Base-by-base conservation (phyloP, 2,113 vertebrate species). In the Bufo gargarizans region DNA sequence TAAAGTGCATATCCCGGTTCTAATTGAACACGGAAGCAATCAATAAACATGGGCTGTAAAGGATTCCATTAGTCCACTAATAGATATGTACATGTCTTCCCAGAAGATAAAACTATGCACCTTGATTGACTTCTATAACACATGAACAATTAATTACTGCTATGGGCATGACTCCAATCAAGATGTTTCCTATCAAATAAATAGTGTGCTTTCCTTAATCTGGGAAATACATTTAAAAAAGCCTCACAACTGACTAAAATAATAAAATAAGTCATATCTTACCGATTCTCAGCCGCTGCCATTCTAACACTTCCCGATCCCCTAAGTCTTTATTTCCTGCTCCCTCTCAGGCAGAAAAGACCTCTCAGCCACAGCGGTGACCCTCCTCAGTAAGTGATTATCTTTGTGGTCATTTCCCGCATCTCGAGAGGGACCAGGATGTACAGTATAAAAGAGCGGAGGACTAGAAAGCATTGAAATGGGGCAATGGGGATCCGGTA, bases 401-500 rank as follows among this genome's bases (percentile, higher is more conserved):
- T 33, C 33, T 33, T 33, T 33, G 33, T 33, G 33, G 33, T 33
- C 33, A 33, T 33, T 33, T 33, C 33, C 33, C 1, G 33, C 33
- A 33, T 33, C 33, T 33, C 33, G 33, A 33, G 33, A 33, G 33
- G 33, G 33, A 33, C 33, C 33, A 33, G 33, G 33, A 33, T 33
- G 33, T 33, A 33, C 33, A 33, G 33, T 33, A 33, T 33, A 33
- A 33, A 33, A 33, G 33, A 33, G 1, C 33, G 1, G 33, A 33
- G 33, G 33, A 33, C 33, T 33, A 33, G 33, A 72, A 84, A 88
- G 67, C 20, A 77, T 77, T 84, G 19, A 84, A 49, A 53, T 56
- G 4, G 58, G 77, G 43, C 65, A 10, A 43, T 74, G 72, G 77
- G 72, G 81, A 88, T 84, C 49, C 56, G 43, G 58, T 84, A 77